Evolutionary conservation across 1,140 invertebrate genomes (phyloP).

Genomic region (Acromyrmex echinatior): DNA sequence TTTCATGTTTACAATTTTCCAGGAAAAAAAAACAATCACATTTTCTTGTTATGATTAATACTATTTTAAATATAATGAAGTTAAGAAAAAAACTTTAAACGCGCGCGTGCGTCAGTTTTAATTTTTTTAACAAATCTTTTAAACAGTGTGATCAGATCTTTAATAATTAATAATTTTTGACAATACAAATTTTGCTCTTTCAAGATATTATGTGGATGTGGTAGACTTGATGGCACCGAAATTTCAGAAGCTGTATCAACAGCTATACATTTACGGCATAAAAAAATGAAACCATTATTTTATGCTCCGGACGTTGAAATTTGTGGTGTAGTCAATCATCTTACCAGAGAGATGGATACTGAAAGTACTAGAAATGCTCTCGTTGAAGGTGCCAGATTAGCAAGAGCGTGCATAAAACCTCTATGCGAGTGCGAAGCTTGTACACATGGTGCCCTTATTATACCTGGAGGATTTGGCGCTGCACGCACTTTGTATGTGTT

Average conservation of each 20-base stretch:
- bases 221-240: slow-evolving; percentile 89
- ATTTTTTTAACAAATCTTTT: not conserved
- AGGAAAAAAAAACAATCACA: not conserved
- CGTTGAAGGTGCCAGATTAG: slow-evolving; percentile 88
- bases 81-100: not conserved
- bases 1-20: not conserved
- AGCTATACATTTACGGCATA: slow-evolving; percentile 87
- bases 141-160: not conserved
- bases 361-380: slow-evolving; percentile 86
- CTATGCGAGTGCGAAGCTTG: slow-evolving; percentile 85
- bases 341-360: slow-evolving; percentile 80
- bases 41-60: not conserved
- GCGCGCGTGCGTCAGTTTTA: too few relatives aligned
- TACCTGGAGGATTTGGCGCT: slow-evolving; percentile 89
- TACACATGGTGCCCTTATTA: slow-evolving; percentile 87
- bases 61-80: not conserved
- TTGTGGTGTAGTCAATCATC: slow-evolving; percentile 88
- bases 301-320: slow-evolving; percentile 88
- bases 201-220: slow-evolving; percentile 88
- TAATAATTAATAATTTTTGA: not conserved
- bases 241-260: slow-evolving; percentile 88
- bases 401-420: slow-evolving; percentile 86
- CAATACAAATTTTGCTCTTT: not conserved
- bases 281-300: slow-evolving; percentile 85
- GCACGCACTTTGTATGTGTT: slow-evolving; percentile 88